Evolutionary conservation across 1,140 invertebrate species (phyloP), one percentile per base, ranked within the genome.

Genomic region (Parapsyche elsis): DNA sequence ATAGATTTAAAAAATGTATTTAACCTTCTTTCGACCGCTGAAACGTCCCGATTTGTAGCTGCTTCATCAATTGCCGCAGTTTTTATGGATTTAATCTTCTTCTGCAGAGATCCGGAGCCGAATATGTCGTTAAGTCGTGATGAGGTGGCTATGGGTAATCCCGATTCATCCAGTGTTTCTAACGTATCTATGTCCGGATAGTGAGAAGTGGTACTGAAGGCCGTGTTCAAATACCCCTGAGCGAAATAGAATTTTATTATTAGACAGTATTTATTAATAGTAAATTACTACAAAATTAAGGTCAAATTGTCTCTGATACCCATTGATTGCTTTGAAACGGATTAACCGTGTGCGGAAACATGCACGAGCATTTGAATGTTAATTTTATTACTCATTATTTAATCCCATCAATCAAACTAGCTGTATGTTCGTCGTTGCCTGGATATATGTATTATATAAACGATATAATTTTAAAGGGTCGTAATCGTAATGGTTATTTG

Each of bases 101-200:
- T 83, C 19, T 59, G 59, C 16, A 83, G 26, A 26, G 38, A 59
- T 14, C 67, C 78, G 21, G 21, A 61, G 0, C 80, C 82, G 26
- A 83, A 83, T n/a, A 83, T 78, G 30, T 81, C 78, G 70, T 80
- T 59, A 26, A 83, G 53, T 38, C 71, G 76, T 5, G 87, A 86
- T 0, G 81, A 74, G 0, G 84, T 85, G 0, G 61, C 71, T 16
- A 90, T 85, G 0, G 79, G 81, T 5, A 89, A 78, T 5, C 85
- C 85, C 14, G 85, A 87, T 14, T 85, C 76, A 23, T 88, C 88
- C 53, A 90, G 57, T 10, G 87, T 84, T 14, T 84, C 73, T 5
- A 89, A 78, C 9, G 80, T 87, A 19, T 87, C 74, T 9, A 89
- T 87, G 23, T 88, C 85, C 1, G 82, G 83, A 61, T 87, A 87